These are phyloP conservation scores for Tenthredo livida DNA, from an alignment of 2,888 invertebrate genomes.

Conservation along the genomic window DNA sequence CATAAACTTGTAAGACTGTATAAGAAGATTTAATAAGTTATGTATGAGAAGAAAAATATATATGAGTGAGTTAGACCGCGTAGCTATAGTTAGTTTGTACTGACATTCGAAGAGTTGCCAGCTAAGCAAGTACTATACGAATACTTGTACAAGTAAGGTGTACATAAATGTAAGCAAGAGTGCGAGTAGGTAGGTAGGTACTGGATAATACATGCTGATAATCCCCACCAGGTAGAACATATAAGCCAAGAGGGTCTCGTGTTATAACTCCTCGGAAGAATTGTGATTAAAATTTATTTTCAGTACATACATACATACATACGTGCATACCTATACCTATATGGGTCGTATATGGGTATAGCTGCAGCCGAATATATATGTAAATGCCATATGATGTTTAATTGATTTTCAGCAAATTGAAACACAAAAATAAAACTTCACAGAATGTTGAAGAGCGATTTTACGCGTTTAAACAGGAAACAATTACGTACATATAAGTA, in stretches of 20 bases:
- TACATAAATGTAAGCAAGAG: neutral
- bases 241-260: neutral
- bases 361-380: too few species aligned
- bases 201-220: conserved; percentile 24
- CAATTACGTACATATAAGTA: neutral
- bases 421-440: neutral
- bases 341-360: too few species aligned
- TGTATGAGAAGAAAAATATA: neutral
- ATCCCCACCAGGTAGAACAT: conserved; percentile 28
- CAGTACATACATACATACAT: too few species aligned
- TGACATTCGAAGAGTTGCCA: conserved; percentile 24
- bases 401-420: too few species aligned
- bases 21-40: too few species aligned
- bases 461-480: neutral
- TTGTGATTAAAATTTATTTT: neutral
- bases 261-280: neutral
- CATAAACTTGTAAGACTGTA: too few species aligned
- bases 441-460: neutral
- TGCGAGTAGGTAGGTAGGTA: neutral
- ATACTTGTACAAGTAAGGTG: neutral
- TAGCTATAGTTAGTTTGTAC: neutral
- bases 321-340: too few species aligned
- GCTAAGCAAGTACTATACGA: conserved; percentile 25
- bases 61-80: neutral
- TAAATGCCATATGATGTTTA: too few species aligned